These are phyloP conservation scores for Dendropsophus ebraccatus DNA, from an alignment of 2,113 vertebrate species.

Conservation along the genomic window DNA sequence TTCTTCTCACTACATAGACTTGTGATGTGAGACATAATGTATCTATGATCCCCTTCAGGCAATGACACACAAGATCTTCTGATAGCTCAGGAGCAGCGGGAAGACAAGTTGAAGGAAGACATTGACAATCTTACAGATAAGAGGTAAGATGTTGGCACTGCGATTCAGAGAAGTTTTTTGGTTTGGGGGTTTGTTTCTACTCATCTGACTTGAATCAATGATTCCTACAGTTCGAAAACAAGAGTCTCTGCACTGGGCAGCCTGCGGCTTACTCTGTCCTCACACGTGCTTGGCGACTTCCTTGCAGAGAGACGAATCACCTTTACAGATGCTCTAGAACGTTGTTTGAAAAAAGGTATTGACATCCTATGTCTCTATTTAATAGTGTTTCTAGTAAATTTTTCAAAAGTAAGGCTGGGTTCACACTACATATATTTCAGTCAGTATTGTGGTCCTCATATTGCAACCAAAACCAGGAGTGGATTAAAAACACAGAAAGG, in stretches of 20 bases:
- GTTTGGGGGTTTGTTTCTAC: background rate
- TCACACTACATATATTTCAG: too few species aligned
- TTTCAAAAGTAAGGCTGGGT: too few species aligned
- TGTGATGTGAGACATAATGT: background rate
- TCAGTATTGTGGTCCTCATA: too few species aligned
- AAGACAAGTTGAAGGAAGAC: conserved; percentile 90
- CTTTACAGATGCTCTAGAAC: conserved; percentile 86
- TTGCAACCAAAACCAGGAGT: too few species aligned
- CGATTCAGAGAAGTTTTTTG: background rate
- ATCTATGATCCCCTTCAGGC: conserved; percentile 69
- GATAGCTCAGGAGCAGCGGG: conserved; percentile 83
- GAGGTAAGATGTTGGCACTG: conserved; percentile 74
- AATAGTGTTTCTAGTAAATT: too few species aligned
- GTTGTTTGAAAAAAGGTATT: conserved; percentile 89
- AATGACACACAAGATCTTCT: conserved; percentile 81
- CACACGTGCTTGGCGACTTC: conserved; percentile 83
- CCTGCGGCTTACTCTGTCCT: conserved; percentile 83
- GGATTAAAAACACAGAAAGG: too few species aligned
- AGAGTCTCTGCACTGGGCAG: conserved; percentile 83
- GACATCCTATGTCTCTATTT: too few species aligned
- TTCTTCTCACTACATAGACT: background rate
- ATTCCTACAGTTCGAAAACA: conserved; percentile 78
- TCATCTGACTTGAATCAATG: background rate
- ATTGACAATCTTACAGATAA: conserved; percentile 90
- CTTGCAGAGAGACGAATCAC: conserved; percentile 84